Evolutionary conservation across 2,113 vertebrate species (phyloP).

Genomic region (Neogobius melanostomus): DNA sequence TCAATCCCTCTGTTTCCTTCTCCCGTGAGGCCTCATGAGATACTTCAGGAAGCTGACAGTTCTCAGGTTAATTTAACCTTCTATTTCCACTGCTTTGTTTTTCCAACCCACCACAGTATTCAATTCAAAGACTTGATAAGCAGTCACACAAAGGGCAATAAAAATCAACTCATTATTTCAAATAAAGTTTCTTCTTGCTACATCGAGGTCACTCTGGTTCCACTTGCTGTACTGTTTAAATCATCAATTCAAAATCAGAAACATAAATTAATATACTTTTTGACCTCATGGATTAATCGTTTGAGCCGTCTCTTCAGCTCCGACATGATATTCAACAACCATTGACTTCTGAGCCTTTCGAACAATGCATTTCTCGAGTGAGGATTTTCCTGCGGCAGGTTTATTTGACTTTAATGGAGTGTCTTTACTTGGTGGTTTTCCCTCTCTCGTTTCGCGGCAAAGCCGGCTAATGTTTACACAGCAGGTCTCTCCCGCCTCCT

Average conservation of each 20-base stretch:
- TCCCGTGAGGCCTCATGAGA: too few species aligned
- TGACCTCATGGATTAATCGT: too few species aligned
- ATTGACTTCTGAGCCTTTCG: neutral
- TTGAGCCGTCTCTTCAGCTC: neutral
- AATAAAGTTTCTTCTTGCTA: too few species aligned
- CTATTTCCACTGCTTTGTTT: neutral
- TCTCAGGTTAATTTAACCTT: too few species aligned
- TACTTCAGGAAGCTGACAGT: too few species aligned
- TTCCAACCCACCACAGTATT: neutral
- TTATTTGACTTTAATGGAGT: conserved; percentile 1
- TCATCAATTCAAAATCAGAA: too few species aligned
- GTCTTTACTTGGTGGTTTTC: conserved; percentile 47
- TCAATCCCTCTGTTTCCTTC: too few species aligned
- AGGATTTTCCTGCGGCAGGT: conserved; percentile 1
- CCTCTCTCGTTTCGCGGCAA: conserved; percentile 58
- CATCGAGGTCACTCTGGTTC: too few species aligned
- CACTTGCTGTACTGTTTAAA: too few species aligned
- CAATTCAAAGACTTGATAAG: neutral
- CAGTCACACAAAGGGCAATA: neutral
- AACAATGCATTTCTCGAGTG: conserved; percentile 1
- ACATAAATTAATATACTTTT: too few species aligned
- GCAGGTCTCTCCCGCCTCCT: conserved; percentile 38
- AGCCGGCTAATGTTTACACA: conserved; percentile 64
- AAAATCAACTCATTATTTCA: neutral
- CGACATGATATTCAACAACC: too few species aligned